Base-by-base conservation (phyloP, 2,888 invertebrate species). In the Brachyptera putata region DNA sequence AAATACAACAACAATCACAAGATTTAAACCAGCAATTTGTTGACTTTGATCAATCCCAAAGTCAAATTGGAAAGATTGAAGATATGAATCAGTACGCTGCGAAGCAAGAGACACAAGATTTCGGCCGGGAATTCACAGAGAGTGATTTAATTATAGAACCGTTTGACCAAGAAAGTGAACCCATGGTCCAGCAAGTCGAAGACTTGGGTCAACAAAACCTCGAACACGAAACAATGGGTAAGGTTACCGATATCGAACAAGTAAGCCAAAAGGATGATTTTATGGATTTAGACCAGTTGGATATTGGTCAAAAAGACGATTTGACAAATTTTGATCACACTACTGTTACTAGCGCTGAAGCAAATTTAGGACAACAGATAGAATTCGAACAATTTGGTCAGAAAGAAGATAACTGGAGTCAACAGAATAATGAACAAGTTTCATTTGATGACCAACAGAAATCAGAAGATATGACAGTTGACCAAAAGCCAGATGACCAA, bases 51-150 rank as follows among this genome's bases (percentile, higher is more conserved):
- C n/a, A n/a, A n/a, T n/a, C n/a, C n/a, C n/a, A n/a, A n/a, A n/a
- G n/a, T n/a, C n/a, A n/a, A 14, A 67, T 70, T 67, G 71, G 67
- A 30, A 72, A 70, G 60, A 71, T 71, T 16, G 71, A 70, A 58
- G 65, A 60, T 25, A 69, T 69, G 18, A 65, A 67, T 4, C 71
- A 72, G 26, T 68, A 68, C 48, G 56, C 50, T 5, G 58, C 63
- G 16, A 68, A 67, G 37, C 22, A 58, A 14, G 61, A 49, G 43
- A n/a, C n/a, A n/a, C n/a, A n/a, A n/a, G n/a, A n/a, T n/a, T n/a
- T n/a, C n/a, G n/a, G n/a, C n/a, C n/a, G n/a, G n/a, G n/a, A n/a
- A n/a, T n/a, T n/a, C n/a, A n/a, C n/a, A n/a, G n/a, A n/a, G n/a
- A n/a, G n/a, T n/a, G n/a, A n/a, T n/a, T n/a, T n/a, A n/a, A n/a